Conservation (phyloP, 2,797 vertebrate species). For the Iguana delicatissima region DNA sequence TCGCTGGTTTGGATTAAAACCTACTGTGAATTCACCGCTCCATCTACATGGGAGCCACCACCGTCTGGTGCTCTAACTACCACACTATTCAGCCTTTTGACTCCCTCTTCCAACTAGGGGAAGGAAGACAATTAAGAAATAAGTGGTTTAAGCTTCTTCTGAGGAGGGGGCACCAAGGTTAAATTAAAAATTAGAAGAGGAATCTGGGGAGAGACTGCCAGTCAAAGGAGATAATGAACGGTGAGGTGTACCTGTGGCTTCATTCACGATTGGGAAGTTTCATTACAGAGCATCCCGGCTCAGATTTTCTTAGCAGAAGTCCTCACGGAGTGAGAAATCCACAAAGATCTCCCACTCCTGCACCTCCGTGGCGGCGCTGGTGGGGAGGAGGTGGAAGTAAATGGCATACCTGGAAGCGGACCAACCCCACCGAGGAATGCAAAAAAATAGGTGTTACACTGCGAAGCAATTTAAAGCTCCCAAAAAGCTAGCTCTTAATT, state of each 20-base stretch:
- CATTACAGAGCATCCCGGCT: background rate
- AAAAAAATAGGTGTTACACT: slow-evolving; percentile 50
- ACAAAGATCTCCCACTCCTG: background rate
- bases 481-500: slow-evolving; percentile 68
- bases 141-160: background rate
- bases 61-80: background rate
- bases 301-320: background rate
- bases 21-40: no score
- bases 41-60: no score
- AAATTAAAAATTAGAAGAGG: background rate
- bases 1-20: no score
- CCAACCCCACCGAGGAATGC: slow-evolving; percentile 6
- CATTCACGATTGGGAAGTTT: no score
- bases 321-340: background rate
- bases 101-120: background rate
- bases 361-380: no score
- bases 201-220: background rate
- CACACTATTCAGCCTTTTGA: background rate
- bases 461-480: slow-evolving; percentile 51
- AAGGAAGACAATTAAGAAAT: background rate
- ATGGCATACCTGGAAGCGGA: background rate
- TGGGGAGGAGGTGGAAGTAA: background rate
- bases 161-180: no score
- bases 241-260: background rate
- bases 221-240: no score